Evolutionary conservation across 2,888 invertebrate species (phyloP).

Genomic region (Xanthia togata): DNA sequence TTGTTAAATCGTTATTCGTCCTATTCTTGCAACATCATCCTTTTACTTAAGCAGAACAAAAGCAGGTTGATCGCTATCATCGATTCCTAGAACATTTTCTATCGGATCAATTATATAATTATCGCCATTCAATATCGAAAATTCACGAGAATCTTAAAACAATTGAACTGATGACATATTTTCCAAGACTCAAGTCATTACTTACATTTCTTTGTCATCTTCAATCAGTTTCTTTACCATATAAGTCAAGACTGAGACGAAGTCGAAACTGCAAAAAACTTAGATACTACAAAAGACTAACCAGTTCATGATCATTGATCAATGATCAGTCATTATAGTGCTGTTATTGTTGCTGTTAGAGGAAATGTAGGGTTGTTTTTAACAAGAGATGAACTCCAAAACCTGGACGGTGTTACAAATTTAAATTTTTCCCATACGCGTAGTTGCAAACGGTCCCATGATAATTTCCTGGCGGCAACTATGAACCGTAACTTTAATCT

Average conservation of each 20-base stretch:
- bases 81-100: slow-evolving; percentile 33
- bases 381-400: neutral
- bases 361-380: slow-evolving; percentile 14
- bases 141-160: slow-evolving; percentile 48
- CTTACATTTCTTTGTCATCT: slow-evolving; percentile 35
- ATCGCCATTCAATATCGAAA: slow-evolving; percentile 38
- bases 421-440: neutral
- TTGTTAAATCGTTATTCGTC: neutral
- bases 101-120: slow-evolving; percentile 34
- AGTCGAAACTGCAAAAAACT: slow-evolving; percentile 37
- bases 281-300: neutral
- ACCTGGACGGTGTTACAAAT: slow-evolving; percentile 19
- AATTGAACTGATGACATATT: slow-evolving; percentile 48
- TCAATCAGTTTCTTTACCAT: slow-evolving; percentile 44
- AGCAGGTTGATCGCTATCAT: slow-evolving; percentile 8
- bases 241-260: too few species aligned
- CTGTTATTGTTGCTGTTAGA: neutral
- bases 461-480: slow-evolving; percentile 34
- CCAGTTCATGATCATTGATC: slow-evolving; percentile 21
- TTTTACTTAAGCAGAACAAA: slow-evolving; percentile 12
- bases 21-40: neutral
- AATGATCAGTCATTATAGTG: slow-evolving; percentile 18
- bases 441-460: slow-evolving; percentile 42
- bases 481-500: slow-evolving; percentile 43
- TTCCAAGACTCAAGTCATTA: slow-evolving; percentile 33